phyloP scores from a whole-genome alignment of 2,797 vertebrate genomes.

The Salarias fasciatus region DNA sequence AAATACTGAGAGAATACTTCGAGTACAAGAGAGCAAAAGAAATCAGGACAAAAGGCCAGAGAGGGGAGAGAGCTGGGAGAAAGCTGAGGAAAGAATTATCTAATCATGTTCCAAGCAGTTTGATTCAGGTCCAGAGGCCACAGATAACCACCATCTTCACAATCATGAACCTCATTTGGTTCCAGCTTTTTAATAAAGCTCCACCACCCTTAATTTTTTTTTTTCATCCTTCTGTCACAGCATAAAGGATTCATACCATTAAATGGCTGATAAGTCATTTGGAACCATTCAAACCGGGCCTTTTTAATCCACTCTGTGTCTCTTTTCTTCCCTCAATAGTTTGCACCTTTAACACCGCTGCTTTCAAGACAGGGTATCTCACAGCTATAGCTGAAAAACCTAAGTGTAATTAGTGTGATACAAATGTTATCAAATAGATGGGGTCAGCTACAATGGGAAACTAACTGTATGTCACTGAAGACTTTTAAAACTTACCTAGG shows the following conservation, averaged over 20 bases:
- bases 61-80: constrained; percentile 2
- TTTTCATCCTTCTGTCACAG: constrained; percentile 47
- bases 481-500: constrained; percentile 25
- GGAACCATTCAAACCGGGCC: constrained; percentile 48
- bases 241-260: constrained; percentile 68
- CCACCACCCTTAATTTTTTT: constrained; percentile 24
- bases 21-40: neutral
- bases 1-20: constrained; percentile 2
- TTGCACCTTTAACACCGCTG: constrained; percentile 54
- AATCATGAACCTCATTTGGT: constrained; percentile 74
- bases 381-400: constrained; percentile 62
- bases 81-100: constrained; percentile 41
- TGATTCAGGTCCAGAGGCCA: constrained; percentile 67
- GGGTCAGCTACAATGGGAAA: constrained; percentile 55
- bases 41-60: neutral
- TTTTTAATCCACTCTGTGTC: constrained; percentile 56
- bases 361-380: constrained; percentile 26
- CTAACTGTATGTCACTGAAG: constrained; percentile 24
- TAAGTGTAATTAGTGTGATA: constrained; percentile 61
- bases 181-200: constrained; percentile 67
- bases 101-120: constrained; percentile 59
- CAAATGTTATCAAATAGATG: constrained; percentile 66
- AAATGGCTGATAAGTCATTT: constrained; percentile 68
- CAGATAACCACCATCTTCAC: constrained; percentile 64
- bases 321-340: constrained; percentile 40